Base-by-base conservation (phyloP, 2,797 vertebrate species). In the Pipistrellus nathusii region DNA sequence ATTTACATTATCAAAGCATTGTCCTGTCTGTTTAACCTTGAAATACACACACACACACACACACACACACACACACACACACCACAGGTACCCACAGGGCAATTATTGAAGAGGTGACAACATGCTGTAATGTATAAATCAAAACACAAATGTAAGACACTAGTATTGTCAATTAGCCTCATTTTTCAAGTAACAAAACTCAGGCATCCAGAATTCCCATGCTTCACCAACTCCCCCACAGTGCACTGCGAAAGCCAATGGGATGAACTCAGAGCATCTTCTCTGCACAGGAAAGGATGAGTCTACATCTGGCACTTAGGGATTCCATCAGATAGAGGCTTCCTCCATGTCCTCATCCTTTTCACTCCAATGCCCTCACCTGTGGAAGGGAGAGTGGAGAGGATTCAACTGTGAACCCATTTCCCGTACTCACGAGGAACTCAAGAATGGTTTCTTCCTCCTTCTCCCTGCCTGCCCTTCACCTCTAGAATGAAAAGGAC, bases 1-100 rank as follows among this genome's bases (percentile, higher is more conserved):
- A 78, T 86, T 94, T 55, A 84, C 57, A 41, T 85, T 95, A 86
- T 91, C 93, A 80, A 87, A 95, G 81, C 71, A 68, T 76, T 85
- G 85, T 85, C 69, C 82, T 90, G 12, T 64, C 77, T 91, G 15
- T 46, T 53, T 94, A 85, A 69, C 91, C 82, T 93, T 35, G 44
- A 95, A 77, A 85, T 41, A 41, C 38, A 41, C 38, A 41, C 38
- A 41, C 38, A 41, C 38, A 41, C 38, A 41, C 38, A 41, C 38
- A 41, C 38, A 38, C 38, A 41, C 38, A 41, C 38, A 41, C 38
- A 41, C 38, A 41, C 38, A 41, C 38, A 38, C 1, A 18, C 77
- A 27, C 46, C n/a, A 10, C 13, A 46, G 15, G 66, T 62, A 85
- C 57, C 64, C 85, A 30, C 4, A 18, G 64, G 48, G 88, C 80